Evolutionary conservation across 1,140 invertebrate species (phyloP), one percentile per base, ranked within the genome.

Genomic region (Acromyrmex charruanus): DNA sequence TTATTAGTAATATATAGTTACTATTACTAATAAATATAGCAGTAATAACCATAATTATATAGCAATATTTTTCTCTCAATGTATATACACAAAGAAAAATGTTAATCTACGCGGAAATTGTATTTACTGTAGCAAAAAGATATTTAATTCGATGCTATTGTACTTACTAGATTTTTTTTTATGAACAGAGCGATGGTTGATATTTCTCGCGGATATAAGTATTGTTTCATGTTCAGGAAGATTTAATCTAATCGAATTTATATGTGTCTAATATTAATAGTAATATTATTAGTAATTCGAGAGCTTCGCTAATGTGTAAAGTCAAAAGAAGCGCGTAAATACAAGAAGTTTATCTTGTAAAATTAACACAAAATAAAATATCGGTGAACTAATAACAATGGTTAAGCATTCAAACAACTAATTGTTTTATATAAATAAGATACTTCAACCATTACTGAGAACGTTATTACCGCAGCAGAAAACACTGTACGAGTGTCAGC

Each of bases 351-450:
- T 25, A 25, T 53, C 9, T 66, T 61, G 12, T 21, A 66, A 79
- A 79, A 53, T 66, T 21, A 35, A 35, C 21, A 2, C 10, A 44
- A 65, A 16, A 63, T n/a, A 21, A 44, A 77, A 35, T 35, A 14
- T 63, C 35, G 35, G 25, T 28, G 18, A 18, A 79, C 12, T 51
- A 49, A 63, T 28, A 61, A 77, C 31, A 14, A 18, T 9, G 21
- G 5, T 44, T 12, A 21, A 31, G 10, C 10, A 51, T 51, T 63
- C n/a, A n/a, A n/a, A n/a, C n/a, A n/a, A 14, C 0, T 58, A 71
- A 71, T 81, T 81, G 44, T 58, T 81, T 71, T 10, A 25, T 25
- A 25, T 25, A 80, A 80, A 69, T 31, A 31, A 66, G 49, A 51
- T 69, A 80, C 2, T 53, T 53, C 2, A 21, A 66, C 44, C 44